Evolutionary conservation across 2,888 invertebrate genomes (phyloP).

Genomic region (Zaprionus bogoriensis): DNA sequence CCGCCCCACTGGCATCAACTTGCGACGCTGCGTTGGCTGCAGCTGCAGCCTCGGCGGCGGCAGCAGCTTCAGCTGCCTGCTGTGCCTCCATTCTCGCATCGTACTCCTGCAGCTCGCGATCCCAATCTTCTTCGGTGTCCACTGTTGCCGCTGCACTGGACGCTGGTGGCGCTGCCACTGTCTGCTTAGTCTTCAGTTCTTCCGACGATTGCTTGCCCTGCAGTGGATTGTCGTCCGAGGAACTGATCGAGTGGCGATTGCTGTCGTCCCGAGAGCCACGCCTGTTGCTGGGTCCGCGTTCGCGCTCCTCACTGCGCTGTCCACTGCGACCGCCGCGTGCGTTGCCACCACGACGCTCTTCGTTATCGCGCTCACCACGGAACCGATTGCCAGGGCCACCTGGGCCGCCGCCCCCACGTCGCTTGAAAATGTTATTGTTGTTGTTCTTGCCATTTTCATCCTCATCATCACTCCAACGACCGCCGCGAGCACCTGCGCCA

Average conservation of each 20-base stretch:
- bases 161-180: conserved; percentile 17
- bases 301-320: conserved; percentile 64
- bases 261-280: conserved; percentile 61
- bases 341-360: conserved; percentile 64
- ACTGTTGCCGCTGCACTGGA: conserved; percentile 18
- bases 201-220: conserved; percentile 32
- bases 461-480: conserved; percentile 71
- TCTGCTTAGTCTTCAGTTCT: conserved; percentile 27
- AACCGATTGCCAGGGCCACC: conserved; percentile 70
- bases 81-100: conserved; percentile 69
- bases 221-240: conserved; percentile 43
- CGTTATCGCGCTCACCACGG: conserved; percentile 75
- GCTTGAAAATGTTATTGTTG: conserved; percentile 62
- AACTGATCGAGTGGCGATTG: conserved; percentile 60
- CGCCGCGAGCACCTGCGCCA: conserved; percentile 56
- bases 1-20: background rate
- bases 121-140: conserved; percentile 82
- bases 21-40: background rate
- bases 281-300: conserved; percentile 49
- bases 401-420: conserved; percentile 80
- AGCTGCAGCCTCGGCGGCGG: conserved; percentile 24
- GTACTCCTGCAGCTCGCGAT: conserved; percentile 80
- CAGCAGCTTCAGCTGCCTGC: conserved; percentile 35
- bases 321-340: conserved; percentile 45
- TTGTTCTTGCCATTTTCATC: conserved; percentile 55